Base-by-base conservation (phyloP, 1,140 invertebrate species). In the Zelostemma sp. region DNA sequence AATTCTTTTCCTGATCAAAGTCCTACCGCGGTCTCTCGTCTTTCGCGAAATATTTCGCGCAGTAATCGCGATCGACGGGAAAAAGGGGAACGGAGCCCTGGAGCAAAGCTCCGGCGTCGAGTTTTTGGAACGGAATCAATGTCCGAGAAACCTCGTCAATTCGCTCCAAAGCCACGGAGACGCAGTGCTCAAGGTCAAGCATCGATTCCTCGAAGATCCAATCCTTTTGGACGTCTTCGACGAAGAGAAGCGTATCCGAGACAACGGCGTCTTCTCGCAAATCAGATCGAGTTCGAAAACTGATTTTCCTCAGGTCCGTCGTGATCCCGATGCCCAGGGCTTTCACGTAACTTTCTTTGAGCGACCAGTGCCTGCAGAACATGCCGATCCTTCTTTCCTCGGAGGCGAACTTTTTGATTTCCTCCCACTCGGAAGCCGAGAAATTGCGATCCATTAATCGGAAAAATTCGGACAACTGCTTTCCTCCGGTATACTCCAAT, bases 301-400 rank as follows among this genome's bases (percentile, higher is more conserved):
- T 89, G 16, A 98, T 88, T 63, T 90, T 87, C 66, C 88, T 81
- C 15, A 98, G 86, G 73, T 94, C 89, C 68, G 93, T 87, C 0
- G 90, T 91, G 38, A 99, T 91, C 17, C 97, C 97, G 12, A 92
- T 85, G 15, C 96, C 96, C 43, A 92, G 87, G 57, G 96, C 95
- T 87, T 98, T 99, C 0, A 96, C 92, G 80, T 96, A 96, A 81
- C 94, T 94, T 81, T 99, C 97, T 86, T 99, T 98, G n/a, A 98
- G 85, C 68, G 93, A 93, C 97, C 97, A 98, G 77, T 93, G 87
- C 57, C 97, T 88, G 80, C 91, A 97, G 81, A 97, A 98, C 68
- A 89, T 91, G 5, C 84, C 81, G 11, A 95, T 73, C 85, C 92
- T 86, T 40, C 90, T 87, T 9, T 73, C 67, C 48, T 90, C 85